Conservation (phyloP, 2,888 invertebrate species). For the Torymus tubicola region DNA sequence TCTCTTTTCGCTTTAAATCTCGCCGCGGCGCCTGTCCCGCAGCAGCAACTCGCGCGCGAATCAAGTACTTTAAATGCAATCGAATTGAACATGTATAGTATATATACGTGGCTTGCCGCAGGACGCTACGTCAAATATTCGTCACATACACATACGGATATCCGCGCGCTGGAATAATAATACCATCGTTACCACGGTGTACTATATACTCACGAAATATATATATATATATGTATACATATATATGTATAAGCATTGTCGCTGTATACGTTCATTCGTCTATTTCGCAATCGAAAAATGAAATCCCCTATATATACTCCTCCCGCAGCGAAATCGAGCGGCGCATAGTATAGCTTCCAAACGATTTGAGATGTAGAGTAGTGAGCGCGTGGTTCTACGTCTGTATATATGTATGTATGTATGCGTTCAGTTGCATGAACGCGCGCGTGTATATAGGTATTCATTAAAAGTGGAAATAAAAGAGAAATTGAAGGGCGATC, state of each 20-base stretch:
- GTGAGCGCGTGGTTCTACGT: too few relatives aligned
- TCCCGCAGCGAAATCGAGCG: not conserved
- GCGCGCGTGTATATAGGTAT: too few relatives aligned
- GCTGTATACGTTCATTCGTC: constrained; percentile 21
- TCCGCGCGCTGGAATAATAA: constrained; percentile 68
- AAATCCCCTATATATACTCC: not conserved
- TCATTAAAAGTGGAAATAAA: too few relatives aligned
- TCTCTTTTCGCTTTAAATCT: not conserved
- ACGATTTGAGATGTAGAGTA: constrained; percentile 13
- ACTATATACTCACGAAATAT: constrained; percentile 3
- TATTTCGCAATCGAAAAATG: constrained; percentile 29
- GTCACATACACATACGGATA: constrained; percentile 61
- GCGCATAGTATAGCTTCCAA: not conserved
- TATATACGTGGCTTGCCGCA: too few relatives aligned
- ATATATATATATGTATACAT: too few relatives aligned
- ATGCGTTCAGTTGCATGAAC: too few relatives aligned
- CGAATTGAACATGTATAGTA: constrained; percentile 58
- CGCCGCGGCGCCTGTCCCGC: not conserved
- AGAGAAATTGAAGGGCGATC: too few relatives aligned
- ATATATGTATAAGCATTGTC: not conserved
- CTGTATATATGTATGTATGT: too few relatives aligned
- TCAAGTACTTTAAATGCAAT: constrained; percentile 69
- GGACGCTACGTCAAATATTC: constrained; percentile 62
- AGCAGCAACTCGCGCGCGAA: constrained; percentile 53
- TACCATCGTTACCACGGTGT: constrained; percentile 59